phyloP scores from a whole-genome alignment of 2,797 vertebrate genomes.

The Spinus pinus region DNA sequence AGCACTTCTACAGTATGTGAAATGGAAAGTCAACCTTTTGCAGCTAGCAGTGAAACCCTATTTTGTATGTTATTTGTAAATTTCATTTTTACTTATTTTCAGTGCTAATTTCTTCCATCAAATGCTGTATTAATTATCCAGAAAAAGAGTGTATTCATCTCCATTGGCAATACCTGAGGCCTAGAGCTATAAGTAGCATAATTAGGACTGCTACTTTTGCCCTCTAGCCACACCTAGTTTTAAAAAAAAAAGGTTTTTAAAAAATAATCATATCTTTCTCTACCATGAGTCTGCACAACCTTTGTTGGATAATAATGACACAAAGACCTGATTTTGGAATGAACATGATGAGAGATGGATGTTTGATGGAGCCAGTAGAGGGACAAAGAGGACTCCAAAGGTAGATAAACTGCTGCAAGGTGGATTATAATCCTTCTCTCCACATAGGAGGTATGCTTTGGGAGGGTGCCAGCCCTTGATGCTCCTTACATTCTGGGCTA shows the following conservation, averaged over 20 bases:
- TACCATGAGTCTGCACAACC: background rate
- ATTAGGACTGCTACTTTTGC: background rate
- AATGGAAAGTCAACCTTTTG: background rate
- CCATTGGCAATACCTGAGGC: background rate
- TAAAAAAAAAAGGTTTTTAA: background rate
- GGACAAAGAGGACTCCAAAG: background rate
- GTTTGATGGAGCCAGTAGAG: background rate
- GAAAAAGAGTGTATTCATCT: background rate
- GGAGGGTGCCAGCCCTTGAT: background rate
- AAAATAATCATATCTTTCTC: background rate
- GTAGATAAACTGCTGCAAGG: background rate
- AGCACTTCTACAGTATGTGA: background rate
- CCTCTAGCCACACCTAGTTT: background rate
- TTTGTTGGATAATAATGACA: background rate
- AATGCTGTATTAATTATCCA: background rate
- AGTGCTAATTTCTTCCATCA: background rate
- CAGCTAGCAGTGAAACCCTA: background rate
- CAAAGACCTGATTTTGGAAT: background rate
- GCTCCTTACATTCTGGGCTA: background rate
- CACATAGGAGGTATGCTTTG: background rate
- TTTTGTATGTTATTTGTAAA: background rate
- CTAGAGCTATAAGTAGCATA: background rate
- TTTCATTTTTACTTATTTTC: background rate
- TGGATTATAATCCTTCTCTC: background rate
- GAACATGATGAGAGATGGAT: rapidly evolving